Conservation (phyloP, 2,113 vertebrate species). For the Carassius carassius region DNA sequence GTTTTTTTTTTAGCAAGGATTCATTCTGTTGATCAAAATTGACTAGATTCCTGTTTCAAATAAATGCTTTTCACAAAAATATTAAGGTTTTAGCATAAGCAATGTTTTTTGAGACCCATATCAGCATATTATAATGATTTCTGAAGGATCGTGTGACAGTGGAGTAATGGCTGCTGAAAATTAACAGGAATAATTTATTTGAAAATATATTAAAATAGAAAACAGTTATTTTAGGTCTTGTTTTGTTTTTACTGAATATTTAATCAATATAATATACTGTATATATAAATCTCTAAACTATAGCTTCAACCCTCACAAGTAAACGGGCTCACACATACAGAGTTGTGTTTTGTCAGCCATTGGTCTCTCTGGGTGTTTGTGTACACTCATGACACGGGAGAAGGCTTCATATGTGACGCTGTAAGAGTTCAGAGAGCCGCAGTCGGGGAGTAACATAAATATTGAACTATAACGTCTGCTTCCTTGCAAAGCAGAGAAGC, state of each 20-base stretch:
- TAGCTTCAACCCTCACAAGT: neutral
- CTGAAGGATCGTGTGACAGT: too few species aligned
- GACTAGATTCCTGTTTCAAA: neutral
- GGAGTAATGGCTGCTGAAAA: neutral
- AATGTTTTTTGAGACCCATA: neutral
- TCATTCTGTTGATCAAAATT: neutral
- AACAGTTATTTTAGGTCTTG: neutral
- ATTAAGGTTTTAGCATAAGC: neutral
- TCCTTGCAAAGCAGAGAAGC: constrained; percentile 3
- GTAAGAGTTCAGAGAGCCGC: constrained; percentile 3
- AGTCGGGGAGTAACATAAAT: constrained; percentile 17
- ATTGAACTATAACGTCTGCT: constrained; percentile 18
- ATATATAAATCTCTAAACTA: neutral
- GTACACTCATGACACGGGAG: neutral
- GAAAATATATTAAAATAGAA: neutral
- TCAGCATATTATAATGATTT: too few species aligned
- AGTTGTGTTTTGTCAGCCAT: neutral
- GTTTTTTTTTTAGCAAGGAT: neutral
- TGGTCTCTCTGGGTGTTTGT: neutral
- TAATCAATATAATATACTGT: neutral
- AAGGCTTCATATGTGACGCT: neutral
- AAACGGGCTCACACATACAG: neutral
- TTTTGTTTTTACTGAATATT: neutral
- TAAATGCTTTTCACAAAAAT: neutral
- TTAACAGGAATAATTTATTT: neutral